phyloP scores from a whole-genome alignment of 2,888 invertebrate genomes.

The Agrochola lychnidis region DNA sequence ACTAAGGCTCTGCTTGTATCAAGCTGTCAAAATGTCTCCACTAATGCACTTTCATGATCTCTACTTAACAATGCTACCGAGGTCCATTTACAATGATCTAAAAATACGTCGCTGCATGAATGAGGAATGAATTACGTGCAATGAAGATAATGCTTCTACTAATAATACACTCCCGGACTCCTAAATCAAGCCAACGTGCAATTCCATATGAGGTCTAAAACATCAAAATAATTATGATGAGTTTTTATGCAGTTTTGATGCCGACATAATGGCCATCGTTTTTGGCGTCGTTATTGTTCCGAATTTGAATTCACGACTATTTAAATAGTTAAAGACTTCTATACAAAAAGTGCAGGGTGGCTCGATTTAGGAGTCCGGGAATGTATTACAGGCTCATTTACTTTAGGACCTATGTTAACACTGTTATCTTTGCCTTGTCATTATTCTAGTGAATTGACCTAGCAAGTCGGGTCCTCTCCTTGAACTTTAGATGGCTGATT shows the following conservation, averaged over 20 bases:
- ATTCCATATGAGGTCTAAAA: too few species aligned
- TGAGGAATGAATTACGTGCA: not conserved
- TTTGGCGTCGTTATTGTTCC: too few species aligned
- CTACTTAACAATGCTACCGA: not conserved
- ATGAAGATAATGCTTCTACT: not conserved
- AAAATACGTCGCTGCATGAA: constrained; percentile 1
- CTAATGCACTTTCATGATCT: constrained; percentile 46
- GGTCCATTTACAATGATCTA: not conserved
- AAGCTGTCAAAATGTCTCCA: constrained; percentile 30
- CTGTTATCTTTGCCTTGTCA: not conserved
- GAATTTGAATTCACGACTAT: too few species aligned
- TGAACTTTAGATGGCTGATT: constrained; percentile 1
- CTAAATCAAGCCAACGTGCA: too few species aligned
- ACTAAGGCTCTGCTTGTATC: not conserved
- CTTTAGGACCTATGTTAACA: not conserved
- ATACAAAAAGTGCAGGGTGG: too few species aligned
- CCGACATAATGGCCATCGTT: too few species aligned
- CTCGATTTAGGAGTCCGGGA: too few species aligned
- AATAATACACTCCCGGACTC: not conserved
- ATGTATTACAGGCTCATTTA: not conserved
- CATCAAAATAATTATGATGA: too few species aligned
- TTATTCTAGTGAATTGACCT: not conserved
- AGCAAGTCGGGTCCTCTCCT: not conserved
- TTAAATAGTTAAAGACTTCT: too few species aligned
- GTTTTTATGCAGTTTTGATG: too few species aligned